Evolutionary conservation across 2,888 invertebrate genomes (phyloP).

Genomic region (Noctua fimbriata): DNA sequence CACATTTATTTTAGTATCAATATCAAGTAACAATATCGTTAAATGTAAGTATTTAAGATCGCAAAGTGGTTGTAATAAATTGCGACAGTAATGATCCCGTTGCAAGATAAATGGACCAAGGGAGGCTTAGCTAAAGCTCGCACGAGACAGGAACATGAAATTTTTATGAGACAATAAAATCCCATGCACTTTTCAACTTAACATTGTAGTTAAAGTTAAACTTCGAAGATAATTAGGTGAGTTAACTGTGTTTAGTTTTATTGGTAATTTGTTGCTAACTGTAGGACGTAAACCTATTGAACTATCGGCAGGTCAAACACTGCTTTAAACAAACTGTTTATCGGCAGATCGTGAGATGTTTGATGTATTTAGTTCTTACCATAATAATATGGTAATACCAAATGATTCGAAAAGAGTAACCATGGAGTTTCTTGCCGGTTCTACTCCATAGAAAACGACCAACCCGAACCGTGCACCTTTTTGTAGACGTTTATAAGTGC

Average conservation of each 20-base stretch:
- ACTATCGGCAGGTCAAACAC: not conserved
- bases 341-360: not conserved
- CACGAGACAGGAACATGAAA: constrained; percentile 36
- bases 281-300: constrained; percentile 25
- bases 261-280: not conserved
- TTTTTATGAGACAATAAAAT: constrained; percentile 54
- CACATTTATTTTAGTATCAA: not conserved
- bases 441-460: too few relatives aligned
- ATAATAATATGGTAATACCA: too few relatives aligned
- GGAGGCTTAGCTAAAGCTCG: constrained; percentile 29
- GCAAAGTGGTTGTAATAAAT: constrained; percentile 56
- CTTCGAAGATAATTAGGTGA: not conserved
- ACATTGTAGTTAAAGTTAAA: constrained; percentile 15
- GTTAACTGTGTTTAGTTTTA: constrained; percentile 13
- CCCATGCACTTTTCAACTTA: constrained; percentile 45
- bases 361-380: not conserved
- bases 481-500: too few relatives aligned
- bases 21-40: constrained; percentile 46
- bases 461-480: too few relatives aligned
- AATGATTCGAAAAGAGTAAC: too few relatives aligned
- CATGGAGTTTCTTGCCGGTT: too few relatives aligned
- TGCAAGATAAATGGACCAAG: constrained; percentile 50
- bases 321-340: too few relatives aligned
- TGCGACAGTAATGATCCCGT: constrained; percentile 54
- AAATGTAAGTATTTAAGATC: constrained; percentile 54